phyloP scores from a whole-genome alignment of 2,888 invertebrate genomes.

The Dasypolia templi region DNA sequence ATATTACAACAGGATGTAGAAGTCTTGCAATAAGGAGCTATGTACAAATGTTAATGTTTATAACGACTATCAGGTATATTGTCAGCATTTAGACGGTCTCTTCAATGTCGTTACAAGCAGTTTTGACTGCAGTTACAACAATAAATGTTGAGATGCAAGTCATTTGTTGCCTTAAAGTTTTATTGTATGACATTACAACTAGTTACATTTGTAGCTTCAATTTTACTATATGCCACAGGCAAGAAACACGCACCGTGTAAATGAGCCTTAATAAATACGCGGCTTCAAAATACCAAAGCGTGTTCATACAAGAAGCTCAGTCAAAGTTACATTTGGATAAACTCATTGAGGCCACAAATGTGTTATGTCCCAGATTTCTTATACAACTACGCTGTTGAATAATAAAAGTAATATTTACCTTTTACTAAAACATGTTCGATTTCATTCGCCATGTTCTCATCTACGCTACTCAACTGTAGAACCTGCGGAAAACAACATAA shows the following conservation, averaged over 20 bases:
- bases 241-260: neutral
- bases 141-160: neutral
- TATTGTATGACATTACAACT: no score
- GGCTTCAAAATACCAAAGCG: neutral
- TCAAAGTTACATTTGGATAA: neutral
- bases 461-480: constrained; percentile 94
- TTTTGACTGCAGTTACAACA: no score
- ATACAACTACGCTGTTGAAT: neutral
- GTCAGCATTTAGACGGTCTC: no score
- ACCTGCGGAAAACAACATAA: constrained; percentile 89
- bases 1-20: no score
- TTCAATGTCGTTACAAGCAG: no score
- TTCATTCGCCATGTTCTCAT: constrained; percentile 96
- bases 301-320: neutral
- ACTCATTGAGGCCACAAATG: neutral
- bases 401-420: constrained; percentile 76
- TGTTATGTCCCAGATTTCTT: no score
- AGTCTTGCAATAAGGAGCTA: no score
- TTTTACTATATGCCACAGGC: no score
- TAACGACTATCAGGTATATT: no score
- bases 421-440: constrained; percentile 96
- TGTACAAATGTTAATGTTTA: no score
- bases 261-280: neutral
- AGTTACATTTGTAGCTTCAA: no score
- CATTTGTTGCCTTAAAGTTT: neutral